Evolutionary conservation across 2,113 vertebrate genomes (phyloP).

Genomic region (Bubo blakistoni): DNA sequence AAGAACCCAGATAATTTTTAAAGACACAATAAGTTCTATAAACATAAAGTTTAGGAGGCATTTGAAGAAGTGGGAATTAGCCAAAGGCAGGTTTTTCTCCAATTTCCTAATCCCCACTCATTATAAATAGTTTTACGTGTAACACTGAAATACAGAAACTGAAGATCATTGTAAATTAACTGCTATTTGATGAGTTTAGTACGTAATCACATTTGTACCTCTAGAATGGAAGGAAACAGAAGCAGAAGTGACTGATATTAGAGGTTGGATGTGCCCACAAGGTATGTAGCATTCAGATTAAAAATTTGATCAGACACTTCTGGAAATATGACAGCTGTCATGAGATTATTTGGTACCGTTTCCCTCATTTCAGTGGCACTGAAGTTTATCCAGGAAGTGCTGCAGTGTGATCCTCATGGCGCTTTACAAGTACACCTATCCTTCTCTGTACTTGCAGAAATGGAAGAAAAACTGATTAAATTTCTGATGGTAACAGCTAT

Average conservation of each 20-base stretch:
- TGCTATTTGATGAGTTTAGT: neutral
- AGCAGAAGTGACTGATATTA: neutral
- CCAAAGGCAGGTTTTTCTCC: neutral
- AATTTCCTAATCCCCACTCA: neutral
- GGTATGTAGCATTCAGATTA: neutral
- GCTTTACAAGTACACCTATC: neutral
- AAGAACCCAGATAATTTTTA: neutral
- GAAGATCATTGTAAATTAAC: neutral
- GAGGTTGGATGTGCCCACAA: neutral
- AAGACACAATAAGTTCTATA: neutral
- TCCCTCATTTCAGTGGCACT: neutral
- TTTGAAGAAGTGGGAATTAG: neutral
- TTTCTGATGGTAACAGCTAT: neutral
- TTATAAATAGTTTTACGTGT: neutral
- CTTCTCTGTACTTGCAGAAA: neutral
- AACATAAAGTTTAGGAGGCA: neutral
- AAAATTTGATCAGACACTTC: neutral
- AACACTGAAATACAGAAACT: neutral
- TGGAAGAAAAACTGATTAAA: slow-evolving; percentile 20
- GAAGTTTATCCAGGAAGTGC: neutral
- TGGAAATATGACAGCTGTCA: neutral
- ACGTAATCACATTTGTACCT: neutral
- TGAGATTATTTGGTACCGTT: neutral
- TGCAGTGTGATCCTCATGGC: neutral
- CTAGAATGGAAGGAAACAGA: neutral